Percentiles rank a stretch among this genome's conserved stretches.
phyloP scores from a whole-genome alignment of 2,888 invertebrate species.

The Smittia sp. region DNA sequence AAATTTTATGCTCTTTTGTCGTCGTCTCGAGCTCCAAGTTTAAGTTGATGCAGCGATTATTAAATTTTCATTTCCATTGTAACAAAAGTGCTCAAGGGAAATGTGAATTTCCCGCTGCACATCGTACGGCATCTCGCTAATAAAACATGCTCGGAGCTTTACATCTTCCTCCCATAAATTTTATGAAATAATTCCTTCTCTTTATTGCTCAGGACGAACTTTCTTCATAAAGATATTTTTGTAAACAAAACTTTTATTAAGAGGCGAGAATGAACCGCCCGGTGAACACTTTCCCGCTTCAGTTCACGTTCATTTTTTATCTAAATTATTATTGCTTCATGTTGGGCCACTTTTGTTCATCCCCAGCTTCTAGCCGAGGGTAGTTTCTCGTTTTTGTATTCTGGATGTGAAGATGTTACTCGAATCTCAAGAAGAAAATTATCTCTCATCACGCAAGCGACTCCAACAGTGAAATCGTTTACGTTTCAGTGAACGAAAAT shows the following conservation, averaged over 20 bases:
- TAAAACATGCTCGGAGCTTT: slow-evolving; percentile 12
- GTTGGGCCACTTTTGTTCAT: background rate
- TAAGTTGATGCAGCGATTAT: background rate
- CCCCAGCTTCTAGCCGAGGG: background rate
- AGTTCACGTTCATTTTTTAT: slow-evolving; percentile 8
- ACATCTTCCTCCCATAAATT: background rate
- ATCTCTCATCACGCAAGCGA: background rate
- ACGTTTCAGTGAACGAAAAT: background rate
- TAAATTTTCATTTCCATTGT: background rate
- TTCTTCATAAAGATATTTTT: slow-evolving; percentile 10
- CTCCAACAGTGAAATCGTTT: background rate
- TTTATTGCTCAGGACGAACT: slow-evolving; percentile 4
- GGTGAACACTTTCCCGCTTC: background rate
- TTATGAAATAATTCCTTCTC: background rate
- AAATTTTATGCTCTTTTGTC: too few relatives aligned
- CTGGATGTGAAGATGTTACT: background rate
- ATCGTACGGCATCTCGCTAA: background rate
- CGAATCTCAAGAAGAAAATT: background rate
- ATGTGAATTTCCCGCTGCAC: too few relatives aligned
- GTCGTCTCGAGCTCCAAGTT: too few relatives aligned
- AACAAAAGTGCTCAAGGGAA: background rate
- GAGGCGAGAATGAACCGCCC: background rate
- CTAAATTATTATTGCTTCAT: slow-evolving; percentile 21
- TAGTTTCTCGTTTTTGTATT: background rate
- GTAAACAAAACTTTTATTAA: background rate